Conservation (phyloP, 2,797 vertebrate genomes). For the Garrulus glandarius region DNA sequence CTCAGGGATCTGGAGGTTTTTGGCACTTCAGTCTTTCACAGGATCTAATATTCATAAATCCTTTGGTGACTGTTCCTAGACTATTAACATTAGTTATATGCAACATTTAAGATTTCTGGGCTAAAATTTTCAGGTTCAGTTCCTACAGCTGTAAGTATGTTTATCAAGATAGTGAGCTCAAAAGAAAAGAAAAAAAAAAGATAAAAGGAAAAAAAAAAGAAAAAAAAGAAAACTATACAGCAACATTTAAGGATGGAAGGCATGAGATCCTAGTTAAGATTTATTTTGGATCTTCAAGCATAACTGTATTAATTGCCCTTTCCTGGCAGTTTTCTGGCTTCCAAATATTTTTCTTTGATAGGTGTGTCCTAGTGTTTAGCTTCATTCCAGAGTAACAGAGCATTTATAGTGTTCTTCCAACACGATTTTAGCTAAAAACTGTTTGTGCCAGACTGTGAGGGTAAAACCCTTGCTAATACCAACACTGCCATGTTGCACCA, state of each 20-base stretch:
- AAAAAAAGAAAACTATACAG: fast-evolving
- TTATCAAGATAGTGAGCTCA: not conserved
- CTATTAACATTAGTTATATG: not conserved
- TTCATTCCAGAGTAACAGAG: not conserved
- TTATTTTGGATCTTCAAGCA: not conserved
- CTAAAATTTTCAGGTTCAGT: not conserved
- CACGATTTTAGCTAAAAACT: not conserved
- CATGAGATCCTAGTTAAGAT: not conserved
- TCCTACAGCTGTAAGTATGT: not conserved
- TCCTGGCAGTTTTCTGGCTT: not conserved
- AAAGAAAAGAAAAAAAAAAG: not conserved
- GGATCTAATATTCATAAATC: not conserved
- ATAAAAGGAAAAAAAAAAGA: no score
- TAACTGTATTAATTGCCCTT: not conserved
- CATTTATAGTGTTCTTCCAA: not conserved
- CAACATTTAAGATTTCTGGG: not conserved
- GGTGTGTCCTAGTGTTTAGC: not conserved
- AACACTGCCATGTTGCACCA: not conserved
- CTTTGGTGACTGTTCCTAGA: not conserved
- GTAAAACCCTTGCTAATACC: not conserved
- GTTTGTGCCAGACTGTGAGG: not conserved
- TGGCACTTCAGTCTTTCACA: not conserved
- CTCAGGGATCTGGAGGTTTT: not conserved
- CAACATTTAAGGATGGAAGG: not conserved
- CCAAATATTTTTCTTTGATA: not conserved